These are phyloP conservation scores for Drosophila cracens DNA, from an alignment of 2,888 invertebrate genomes.

Conservation along the genomic window DNA sequence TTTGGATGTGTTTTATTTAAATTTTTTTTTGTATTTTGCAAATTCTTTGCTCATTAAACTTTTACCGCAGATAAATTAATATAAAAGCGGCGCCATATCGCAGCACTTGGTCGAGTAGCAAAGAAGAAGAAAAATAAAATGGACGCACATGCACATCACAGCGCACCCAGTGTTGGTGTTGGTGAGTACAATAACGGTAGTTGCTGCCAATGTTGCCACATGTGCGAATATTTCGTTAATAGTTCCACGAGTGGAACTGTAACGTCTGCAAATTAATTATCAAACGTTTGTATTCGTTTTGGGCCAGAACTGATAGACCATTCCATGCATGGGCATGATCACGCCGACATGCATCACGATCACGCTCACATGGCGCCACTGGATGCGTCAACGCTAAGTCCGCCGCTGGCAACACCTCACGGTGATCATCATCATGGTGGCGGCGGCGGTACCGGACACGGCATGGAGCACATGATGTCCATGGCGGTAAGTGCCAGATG, in stretches of 20 bases:
- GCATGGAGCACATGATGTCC: conserved; percentile 85
- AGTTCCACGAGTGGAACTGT: not conserved
- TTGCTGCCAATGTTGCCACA: not conserved
- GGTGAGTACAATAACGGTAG: conserved; percentile 66
- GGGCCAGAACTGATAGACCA: conserved; percentile 54
- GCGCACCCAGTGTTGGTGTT: conserved; percentile 76
- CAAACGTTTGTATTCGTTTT: not conserved
- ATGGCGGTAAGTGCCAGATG: conserved; percentile 81
- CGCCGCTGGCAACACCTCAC: conserved; percentile 45
- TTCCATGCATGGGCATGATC: conserved; percentile 65
- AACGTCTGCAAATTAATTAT: not conserved
- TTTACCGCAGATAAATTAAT: conserved; percentile 30
- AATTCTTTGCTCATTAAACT: conserved; percentile 25
- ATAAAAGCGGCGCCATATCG: conserved; percentile 5
- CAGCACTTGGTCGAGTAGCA: not conserved
- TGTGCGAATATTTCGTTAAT: not conserved
- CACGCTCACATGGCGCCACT: conserved; percentile 37
- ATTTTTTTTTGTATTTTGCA: not conserved
- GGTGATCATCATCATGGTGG: conserved; percentile 58
- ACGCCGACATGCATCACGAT: conserved; percentile 55
- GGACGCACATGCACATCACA: conserved; percentile 83
- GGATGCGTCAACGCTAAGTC: conserved; percentile 52
- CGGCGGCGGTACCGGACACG: conserved; percentile 62
- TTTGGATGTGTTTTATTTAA: not conserved
- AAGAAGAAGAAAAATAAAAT: conserved; percentile 48